Base-by-base conservation (phyloP, 2,113 vertebrate species). In the Dendrocopos noguchii region DNA sequence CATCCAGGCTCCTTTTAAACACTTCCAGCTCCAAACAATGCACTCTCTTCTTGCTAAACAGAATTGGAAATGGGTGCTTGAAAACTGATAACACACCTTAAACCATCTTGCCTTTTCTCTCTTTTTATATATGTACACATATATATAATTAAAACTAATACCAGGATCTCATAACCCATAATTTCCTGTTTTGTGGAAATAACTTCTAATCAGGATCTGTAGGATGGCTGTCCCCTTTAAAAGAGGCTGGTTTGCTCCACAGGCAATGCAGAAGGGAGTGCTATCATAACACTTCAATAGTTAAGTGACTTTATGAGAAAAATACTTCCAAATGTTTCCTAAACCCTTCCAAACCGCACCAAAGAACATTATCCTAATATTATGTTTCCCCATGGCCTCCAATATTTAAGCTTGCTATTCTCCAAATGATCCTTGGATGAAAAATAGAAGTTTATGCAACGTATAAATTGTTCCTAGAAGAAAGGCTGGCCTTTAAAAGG, bases 301-400 rank as follows among this genome's bases (percentile, higher is more conserved):
- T 98, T 99, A 99, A 99, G 98, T 98, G 97, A 98, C 98, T 99
- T 98, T 98, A 98, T 98, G 98, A 98, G 98, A 98, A 99, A 99
- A 99, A 99, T 96, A 98, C 98, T 99, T 99, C 98, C 98, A 99
- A 99, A 99, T 99, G 98, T 99, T 98, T 98, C 97, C 97, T 97
- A 97, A 98, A 98, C 97, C 98, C 97, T 98, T 98, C 98, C 98
- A 98, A 99, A 99, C 98, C 98, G 97, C 98, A 99, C 98, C 98
- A 99, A 99, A 99, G 98, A 98, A 98, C 97, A 98, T 98, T 99
- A 98, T 98, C 97, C 97, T 98, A 98, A 98, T 98, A 99, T 99
- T 98, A 98, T 98, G 97, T 98, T 99, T 99, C 98, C 97, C 97
- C 94, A 92, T 97, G 98, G 98, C 98, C 97, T 98, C 98, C 97